Evolutionary conservation across 2,888 invertebrate species (phyloP).

Genomic region (Bhutanitis thaidina): DNA sequence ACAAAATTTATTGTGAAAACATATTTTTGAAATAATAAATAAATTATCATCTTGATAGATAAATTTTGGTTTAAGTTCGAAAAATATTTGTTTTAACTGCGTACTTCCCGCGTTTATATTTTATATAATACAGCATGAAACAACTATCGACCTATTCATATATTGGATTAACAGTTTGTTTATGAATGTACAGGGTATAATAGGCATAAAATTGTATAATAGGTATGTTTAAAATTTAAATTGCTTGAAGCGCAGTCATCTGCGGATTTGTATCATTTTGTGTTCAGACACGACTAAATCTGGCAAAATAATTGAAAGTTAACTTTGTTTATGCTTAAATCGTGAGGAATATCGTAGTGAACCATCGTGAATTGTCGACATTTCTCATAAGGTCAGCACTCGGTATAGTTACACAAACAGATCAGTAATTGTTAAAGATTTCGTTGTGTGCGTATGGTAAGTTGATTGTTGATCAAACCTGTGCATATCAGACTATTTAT

Average conservation of each 20-base stretch:
- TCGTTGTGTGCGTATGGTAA: not conserved
- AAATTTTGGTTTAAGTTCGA: too few relatives aligned
- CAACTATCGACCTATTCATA: conserved; percentile 30
- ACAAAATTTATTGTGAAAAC: conserved; percentile 21
- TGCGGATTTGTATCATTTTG: conserved; percentile 4
- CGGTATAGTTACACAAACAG: not conserved
- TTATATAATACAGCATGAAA: not conserved
- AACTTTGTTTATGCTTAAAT: not conserved
- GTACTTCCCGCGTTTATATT: conserved; percentile 1
- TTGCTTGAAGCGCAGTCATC: conserved; percentile 34
- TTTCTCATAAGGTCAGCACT: not conserved
- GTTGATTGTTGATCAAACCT: conserved; percentile 8
- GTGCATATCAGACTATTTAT: conserved; percentile 1
- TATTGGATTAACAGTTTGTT: conserved; percentile 31
- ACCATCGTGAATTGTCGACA: not conserved
- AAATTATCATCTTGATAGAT: too few relatives aligned
- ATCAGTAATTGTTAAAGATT: conserved; percentile 3
- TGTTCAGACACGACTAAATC: conserved; percentile 14
- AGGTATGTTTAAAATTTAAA: conserved; percentile 30
- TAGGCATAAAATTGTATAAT: conserved; percentile 39
- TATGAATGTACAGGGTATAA: conserved; percentile 61
- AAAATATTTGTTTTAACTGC: not conserved
- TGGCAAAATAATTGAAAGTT: not conserved
- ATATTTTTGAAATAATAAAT: conserved; percentile 5
- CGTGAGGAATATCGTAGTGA: not conserved